Evolutionary conservation across 2,113 vertebrate species (phyloP), one percentile per base, ranked within the genome.

Genomic region (Callochromis pleurospilus): DNA sequence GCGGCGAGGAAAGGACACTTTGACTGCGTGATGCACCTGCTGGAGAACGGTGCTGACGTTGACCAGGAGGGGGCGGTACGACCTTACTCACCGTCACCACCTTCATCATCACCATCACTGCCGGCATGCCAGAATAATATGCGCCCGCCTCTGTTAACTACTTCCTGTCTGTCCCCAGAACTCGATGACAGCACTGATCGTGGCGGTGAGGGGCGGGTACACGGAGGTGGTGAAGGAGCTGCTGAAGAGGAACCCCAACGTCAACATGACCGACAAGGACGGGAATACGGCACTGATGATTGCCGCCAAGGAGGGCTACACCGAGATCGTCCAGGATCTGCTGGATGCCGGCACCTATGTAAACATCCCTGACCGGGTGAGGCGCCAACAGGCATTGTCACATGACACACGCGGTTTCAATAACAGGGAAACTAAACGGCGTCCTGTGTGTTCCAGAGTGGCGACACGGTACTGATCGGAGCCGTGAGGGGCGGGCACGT

Each of bases 271-370:
- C 0, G 99, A 99, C 92, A 99, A 99, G 90, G 98, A 99, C 51
- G 99, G 98, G 12, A 99, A 99, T 93, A 99, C 99, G 5, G 99
- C 99, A 12, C 94, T 99, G 91, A 99, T 98, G 97, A 99, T 99
- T 29, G 98, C 99, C 0, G 98, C 98, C 3, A 99, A 99, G 87
- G 98, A 99, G 86, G 99, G 98, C 1, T 97, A 98, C 84, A 99
- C 97, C 0, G 98, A 99, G 93, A 99, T 99, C 17, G 98, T 99
- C 17, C 98, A 99, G 95, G 98, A 99, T 92, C 96, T 99, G 81
- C 97, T 99, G 24, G 99, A 99, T 13, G 98, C 99, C 2, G 98
- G 99, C 21, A 98, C 98, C 2, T 99, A 99, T 0, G 98, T 99
- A 91, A 99, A 99, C 94, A 99, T 99, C 89, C 99, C 98, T 5